A percentile compares a stretch with the other conserved stretches of the same genome.
phyloP scores from a whole-genome alignment of 2,888 invertebrate genomes.

The Chirona hameri region DNA sequence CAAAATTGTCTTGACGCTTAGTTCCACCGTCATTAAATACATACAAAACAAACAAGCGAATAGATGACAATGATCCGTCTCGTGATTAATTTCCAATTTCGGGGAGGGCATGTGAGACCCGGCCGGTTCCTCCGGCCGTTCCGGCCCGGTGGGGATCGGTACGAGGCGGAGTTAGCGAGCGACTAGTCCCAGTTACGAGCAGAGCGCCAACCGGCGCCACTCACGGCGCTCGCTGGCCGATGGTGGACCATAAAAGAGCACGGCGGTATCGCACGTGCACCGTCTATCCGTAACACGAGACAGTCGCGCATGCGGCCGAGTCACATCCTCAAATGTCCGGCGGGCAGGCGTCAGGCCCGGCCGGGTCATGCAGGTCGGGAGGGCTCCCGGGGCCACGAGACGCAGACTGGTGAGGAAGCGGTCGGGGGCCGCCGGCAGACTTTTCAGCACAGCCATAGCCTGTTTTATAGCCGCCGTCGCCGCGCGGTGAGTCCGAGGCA shows the following conservation, averaged over 20 bases:
- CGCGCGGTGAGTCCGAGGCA: background rate
- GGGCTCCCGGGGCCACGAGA: background rate
- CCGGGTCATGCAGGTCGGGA: background rate
- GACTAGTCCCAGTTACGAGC: background rate
- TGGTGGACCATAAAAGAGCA: background rate
- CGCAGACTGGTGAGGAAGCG: too few relatives aligned
- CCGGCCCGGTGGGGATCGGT: background rate
- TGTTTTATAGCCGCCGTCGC: background rate
- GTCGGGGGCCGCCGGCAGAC: too few relatives aligned
- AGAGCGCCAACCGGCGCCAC: too few relatives aligned
- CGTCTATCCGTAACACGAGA: background rate
- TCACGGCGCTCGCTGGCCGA: background rate
- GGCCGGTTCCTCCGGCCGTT: background rate
- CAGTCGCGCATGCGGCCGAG: background rate
- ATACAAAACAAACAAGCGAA: conserved; percentile 27
- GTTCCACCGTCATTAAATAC: conserved; percentile 26
- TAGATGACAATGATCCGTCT: conserved; percentile 12
- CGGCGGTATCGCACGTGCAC: background rate
- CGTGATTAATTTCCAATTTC: background rate
- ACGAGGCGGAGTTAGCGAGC: background rate
- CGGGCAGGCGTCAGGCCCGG: background rate
- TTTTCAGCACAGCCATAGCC: background rate
- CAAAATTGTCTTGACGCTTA: conserved; percentile 5
- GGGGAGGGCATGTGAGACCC: background rate
- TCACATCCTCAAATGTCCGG: background rate